A percentile compares a stretch with the other conserved stretches of the same genome.
Evolutionary conservation across 1,140 invertebrate genomes (phyloP).

Genomic region (Bathynomus jamesi): DNA sequence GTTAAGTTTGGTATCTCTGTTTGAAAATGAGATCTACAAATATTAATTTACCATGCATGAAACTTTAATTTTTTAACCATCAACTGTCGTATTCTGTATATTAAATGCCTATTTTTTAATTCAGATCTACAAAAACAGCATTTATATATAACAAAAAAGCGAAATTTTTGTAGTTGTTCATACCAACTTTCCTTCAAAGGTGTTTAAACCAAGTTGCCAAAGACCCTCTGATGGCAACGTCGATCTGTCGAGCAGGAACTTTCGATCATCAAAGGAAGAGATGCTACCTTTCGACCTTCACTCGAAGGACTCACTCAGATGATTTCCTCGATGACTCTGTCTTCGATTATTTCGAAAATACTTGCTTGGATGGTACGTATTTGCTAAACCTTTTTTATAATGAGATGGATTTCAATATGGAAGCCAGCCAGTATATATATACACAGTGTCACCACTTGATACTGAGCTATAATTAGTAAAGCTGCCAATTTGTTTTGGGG

Average conservation of each 20-base stretch:
- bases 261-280: slow-evolving; percentile 65
- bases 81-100: too few species aligned
- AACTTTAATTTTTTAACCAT: too few species aligned
- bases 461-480: too few species aligned
- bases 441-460: neutral
- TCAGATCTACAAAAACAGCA: too few species aligned
- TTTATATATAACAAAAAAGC: too few species aligned
- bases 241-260: slow-evolving; percentile 75
- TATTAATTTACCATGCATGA: too few species aligned
- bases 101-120: too few species aligned
- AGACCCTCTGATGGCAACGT: slow-evolving; percentile 45
- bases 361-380: slow-evolving; percentile 69
- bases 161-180: too few species aligned
- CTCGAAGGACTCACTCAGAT: slow-evolving; percentile 66
- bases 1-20: too few species aligned
- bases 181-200: slow-evolving; percentile 44
- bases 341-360: slow-evolving; percentile 83
- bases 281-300: slow-evolving; percentile 71
- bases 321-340: slow-evolving; percentile 73
- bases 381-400: neutral
- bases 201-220: slow-evolving; percentile 69
- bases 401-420: neutral
- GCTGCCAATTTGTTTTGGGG: too few species aligned
- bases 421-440: too few species aligned
- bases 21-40: too few species aligned